Base-by-base conservation (phyloP, 1,140 invertebrate species). In the Euborellia annulipes region DNA sequence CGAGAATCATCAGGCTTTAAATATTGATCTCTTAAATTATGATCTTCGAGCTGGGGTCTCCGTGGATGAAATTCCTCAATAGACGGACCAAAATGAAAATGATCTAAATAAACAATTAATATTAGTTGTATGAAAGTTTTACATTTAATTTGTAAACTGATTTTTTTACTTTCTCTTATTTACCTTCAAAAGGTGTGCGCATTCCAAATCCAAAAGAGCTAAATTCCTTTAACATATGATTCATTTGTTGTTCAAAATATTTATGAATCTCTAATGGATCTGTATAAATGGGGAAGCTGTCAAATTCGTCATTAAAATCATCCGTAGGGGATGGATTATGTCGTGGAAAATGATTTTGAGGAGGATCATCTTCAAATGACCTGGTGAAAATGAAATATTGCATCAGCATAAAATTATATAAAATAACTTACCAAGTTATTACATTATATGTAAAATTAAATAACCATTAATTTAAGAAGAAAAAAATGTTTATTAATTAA, bases 1-100 rank as follows among this genome's bases (percentile, higher is more conserved):
- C 62, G 64, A 9, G 55, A 45, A 32, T 53, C 54, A 42, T 59
- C 58, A 0, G 55, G 54, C 52, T 70, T 70, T 9, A 73, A 50
- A 52, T 67, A 57, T 40, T 62, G 50, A 47, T 71, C 63, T 17
- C 68, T 52, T 36, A 69, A 57, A 51, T 52, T 48, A 34, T 19
- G 45, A 36, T 51, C 36, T n/a, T 45, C 40, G 1, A 48, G 16
- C 19, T 42, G 23, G 32, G 32, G 34, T 38, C 4, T 6, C 38
- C 41, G 42, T 50, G 53, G 39, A 36, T 50, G 13, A 40, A 18
- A 18, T 22, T 36, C 39, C 19, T 20, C 43, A 20, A 32, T 16
- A 39, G 43, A 22, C 37, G 46, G 19, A 18, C 7, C 49, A 56
- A 18, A 27, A 18, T 45, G 19, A 18, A 43, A 40, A 36, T 36